Percentiles rank a stretch among this genome's conserved stretches.
These are phyloP conservation scores for Chionis minor DNA, from an alignment of 2,113 vertebrate genomes.

Conservation along the genomic window DNA sequence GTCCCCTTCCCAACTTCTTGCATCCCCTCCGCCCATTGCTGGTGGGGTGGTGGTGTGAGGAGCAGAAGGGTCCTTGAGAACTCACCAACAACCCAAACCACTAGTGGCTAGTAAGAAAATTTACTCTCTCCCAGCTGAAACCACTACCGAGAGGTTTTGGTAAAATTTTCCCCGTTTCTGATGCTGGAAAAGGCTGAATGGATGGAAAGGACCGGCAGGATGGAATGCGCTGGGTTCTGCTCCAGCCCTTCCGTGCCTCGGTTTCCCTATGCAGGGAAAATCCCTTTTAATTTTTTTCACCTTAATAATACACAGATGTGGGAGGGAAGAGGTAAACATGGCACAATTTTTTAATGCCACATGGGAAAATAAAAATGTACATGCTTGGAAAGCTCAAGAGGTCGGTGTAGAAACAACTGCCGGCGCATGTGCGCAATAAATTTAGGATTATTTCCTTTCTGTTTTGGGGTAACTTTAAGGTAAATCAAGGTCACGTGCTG, in stretches of 20 bases:
- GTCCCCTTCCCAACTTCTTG: background rate
- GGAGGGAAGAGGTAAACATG: background rate
- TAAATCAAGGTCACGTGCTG: background rate
- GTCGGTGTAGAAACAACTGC: fast-evolving
- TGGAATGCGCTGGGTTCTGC: background rate
- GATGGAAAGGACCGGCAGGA: background rate
- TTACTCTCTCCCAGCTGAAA: background rate
- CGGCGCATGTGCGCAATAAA: fast-evolving
- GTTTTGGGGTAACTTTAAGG: background rate
- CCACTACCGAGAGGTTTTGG: background rate
- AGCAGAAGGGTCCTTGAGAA: background rate
- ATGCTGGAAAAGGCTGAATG: background rate
- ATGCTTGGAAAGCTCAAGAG: background rate
- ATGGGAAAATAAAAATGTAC: fast-evolving
- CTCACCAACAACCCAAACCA: background rate
- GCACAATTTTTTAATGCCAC: background rate
- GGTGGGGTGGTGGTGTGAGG: background rate
- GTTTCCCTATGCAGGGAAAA: background rate
- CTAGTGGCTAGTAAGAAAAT: background rate
- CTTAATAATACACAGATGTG: no score
- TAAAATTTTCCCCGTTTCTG: background rate
- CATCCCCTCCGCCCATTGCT: no score
- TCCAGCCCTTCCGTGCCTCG: background rate
- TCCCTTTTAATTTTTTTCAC: background rate
- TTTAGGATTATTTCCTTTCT: background rate